Conservation (phyloP, 2,113 vertebrate genomes). For the Todiramphus chloris region DNA sequence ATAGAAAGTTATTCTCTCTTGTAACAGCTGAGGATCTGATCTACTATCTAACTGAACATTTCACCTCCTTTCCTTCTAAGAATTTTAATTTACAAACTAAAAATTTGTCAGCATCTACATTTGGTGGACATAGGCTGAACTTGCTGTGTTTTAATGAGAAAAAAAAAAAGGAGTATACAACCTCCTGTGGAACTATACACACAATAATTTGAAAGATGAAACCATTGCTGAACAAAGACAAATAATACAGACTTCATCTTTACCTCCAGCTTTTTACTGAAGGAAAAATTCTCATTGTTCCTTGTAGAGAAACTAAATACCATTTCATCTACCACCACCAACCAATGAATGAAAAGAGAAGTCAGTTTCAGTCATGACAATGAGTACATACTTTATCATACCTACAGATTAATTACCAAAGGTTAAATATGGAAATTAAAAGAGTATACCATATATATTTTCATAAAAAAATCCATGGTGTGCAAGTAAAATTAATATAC, state of each 20-base stretch:
- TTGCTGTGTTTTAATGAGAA: background rate
- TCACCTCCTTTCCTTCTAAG: background rate
- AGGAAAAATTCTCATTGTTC: background rate
- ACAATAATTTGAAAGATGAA: background rate
- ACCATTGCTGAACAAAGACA: background rate
- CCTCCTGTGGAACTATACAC: background rate
- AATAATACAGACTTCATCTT: background rate
- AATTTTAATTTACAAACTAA: background rate
- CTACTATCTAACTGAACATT: background rate
- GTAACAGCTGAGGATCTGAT: background rate
- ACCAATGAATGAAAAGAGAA: background rate
- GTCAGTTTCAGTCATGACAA: background rate
- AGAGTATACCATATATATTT: background rate
- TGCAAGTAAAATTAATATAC: background rate
- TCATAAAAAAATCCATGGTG: background rate
- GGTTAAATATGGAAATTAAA: background rate
- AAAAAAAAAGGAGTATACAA: background rate
- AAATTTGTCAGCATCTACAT: background rate
- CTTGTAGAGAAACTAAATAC: background rate
- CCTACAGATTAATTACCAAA: background rate
- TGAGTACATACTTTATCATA: background rate
- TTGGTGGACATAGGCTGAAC: background rate
- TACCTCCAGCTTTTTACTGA: background rate
- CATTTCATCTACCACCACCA: background rate
- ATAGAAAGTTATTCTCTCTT: background rate